A percentile compares a stretch with the other conserved stretches of the same genome.
These are phyloP conservation scores for Pterocles burchelli DNA, from an alignment of 2,113 vertebrate genomes.

Conservation along the genomic window DNA sequence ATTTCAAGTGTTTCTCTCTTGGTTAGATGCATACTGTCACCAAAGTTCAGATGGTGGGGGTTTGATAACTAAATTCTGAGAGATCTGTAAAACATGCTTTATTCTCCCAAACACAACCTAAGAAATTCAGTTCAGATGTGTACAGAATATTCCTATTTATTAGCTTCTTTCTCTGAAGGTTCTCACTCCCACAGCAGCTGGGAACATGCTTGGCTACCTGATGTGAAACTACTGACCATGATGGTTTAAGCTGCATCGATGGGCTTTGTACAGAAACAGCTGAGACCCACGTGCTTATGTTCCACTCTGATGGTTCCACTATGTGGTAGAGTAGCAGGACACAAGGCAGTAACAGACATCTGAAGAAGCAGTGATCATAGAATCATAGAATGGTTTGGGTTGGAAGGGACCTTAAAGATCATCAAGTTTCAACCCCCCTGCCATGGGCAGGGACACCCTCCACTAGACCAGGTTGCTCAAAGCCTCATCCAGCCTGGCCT, in stretches of 20 bases:
- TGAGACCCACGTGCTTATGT: rapidly evolving
- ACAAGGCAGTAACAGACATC: not conserved
- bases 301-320: not conserved
- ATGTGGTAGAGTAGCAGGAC: not conserved
- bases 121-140: not conserved
- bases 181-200: not conserved
- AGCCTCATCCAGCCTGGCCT: no score
- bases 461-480: no score
- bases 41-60: not conserved
- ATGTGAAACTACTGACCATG: not conserved
- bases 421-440: no score
- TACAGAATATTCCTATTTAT: not conserved
- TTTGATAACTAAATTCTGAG: not conserved
- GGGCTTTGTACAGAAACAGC: not conserved
- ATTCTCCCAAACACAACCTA: not conserved
- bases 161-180: not conserved
- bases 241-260: not conserved
- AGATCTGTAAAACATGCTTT: not conserved
- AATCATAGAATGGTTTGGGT: no score
- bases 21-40: not conserved
- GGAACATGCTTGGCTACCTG: not conserved
- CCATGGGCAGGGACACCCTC: no score
- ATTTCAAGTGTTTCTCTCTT: not conserved
- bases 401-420: no score
- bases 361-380: not conserved